These are phyloP conservation scores for Peromyscus polionotus DNA, from an alignment of 2,113 vertebrate genomes.

Conservation along the genomic window DNA sequence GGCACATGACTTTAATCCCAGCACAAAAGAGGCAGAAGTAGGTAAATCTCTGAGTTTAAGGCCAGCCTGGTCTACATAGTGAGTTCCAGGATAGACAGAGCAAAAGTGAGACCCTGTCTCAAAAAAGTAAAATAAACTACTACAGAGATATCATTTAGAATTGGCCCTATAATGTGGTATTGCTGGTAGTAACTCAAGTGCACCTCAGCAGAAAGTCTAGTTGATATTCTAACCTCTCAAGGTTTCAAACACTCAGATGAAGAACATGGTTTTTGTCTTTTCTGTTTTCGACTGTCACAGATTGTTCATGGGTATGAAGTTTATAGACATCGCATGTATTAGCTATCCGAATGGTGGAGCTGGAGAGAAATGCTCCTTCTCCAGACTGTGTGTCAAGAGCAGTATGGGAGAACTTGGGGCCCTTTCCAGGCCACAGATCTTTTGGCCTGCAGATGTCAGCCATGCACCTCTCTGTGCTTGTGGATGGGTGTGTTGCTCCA, in stretches of 20 bases:
- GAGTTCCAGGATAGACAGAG: neutral
- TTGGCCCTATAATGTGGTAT: neutral
- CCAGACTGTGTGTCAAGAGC: neutral
- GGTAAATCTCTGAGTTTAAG: neutral
- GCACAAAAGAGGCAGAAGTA: neutral
- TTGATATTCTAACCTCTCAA: constrained; percentile 19
- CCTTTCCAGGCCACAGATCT: neutral
- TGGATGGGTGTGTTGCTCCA: too few species aligned
- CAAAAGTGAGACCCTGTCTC: neutral
- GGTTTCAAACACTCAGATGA: constrained; percentile 21
- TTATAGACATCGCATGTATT: neutral
- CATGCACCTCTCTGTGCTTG: neutral
- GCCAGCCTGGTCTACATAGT: neutral
- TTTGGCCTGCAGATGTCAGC: neutral
- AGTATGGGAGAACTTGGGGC: neutral
- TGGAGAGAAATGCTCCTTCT: neutral
- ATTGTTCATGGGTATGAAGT: neutral
- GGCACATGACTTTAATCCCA: neutral
- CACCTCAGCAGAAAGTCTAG: constrained; percentile 54
- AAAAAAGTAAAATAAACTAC: neutral
- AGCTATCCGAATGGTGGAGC: neutral
- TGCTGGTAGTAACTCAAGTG: constrained; percentile 8
- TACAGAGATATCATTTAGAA: constrained; percentile 11
- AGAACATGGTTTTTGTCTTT: constrained; percentile 8
- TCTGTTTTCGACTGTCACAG: neutral